Evolutionary conservation across 2,113 vertebrate genomes (phyloP), one percentile per base, ranked within the genome.

Genomic region (Calidris pygmaea): DNA sequence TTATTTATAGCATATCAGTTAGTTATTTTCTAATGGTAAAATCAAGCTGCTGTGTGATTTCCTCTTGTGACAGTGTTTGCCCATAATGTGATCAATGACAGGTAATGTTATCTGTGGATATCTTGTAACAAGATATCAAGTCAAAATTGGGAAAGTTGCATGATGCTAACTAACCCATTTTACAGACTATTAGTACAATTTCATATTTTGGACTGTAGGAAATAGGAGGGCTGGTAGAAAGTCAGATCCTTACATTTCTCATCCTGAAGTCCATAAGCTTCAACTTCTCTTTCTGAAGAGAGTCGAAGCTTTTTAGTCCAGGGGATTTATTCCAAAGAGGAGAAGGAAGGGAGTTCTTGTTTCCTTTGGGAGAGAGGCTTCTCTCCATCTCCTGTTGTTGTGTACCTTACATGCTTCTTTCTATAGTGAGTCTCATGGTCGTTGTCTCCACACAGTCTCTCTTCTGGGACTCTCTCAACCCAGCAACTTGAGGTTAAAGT

Each of bases 331-430:
- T 66, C 23, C 52, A 43, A 32, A 35, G 10, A 35, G 21, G 45
- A 63, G 6, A 12, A 75, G 23, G 39, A 43, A 29, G 26, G 39
- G 50, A 87, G 15, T 27, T 59, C 19, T 78, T 34, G 7, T 47
- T 82, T 70, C 26, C 23, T 68, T 26, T 70, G 26, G 34, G 24
- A 70, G 22, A 77, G 8, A 70, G 4, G 9, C 17, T 71, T 71
- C 26, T 72, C 26, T 60, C 35, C 4, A 19, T 55, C 50, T 70
- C 9, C 24, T 35, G 5, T 4, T 81, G 66, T 39, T 66, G 18
- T 29, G 17, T 48, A 6, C 12, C 4, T 52, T 34, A 8, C 4
- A 1, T 17, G 2, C 19, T 62, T 0, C 17, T 79, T 45, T 79
- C 6, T 7, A 3, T 14, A 5, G 4, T 75, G 56, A 59, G 13